A percentile compares a stretch with the other conserved stretches of the same genome.
Evolutionary conservation across 2,888 invertebrate species (phyloP).

Genomic region (Barypeithes pellucidus): DNA sequence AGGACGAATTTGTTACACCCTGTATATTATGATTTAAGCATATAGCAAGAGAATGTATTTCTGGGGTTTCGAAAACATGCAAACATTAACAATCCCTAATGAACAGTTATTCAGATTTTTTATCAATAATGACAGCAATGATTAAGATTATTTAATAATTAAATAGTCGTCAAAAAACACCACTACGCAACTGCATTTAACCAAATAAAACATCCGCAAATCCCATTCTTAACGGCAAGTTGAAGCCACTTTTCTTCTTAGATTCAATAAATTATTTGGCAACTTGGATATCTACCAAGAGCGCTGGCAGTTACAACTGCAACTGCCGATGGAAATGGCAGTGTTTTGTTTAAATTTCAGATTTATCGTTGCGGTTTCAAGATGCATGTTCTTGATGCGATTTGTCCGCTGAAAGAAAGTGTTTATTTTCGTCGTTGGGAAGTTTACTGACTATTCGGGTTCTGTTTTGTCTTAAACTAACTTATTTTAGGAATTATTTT

Average conservation of each 20-base stretch:
- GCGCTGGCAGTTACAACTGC: conserved; percentile 51
- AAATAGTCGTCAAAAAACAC: no score
- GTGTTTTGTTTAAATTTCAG: conserved; percentile 53
- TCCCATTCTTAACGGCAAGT: conserved; percentile 22
- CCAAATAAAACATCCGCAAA: conserved; percentile 5
- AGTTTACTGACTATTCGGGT: background rate
- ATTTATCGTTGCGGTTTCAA: conserved; percentile 56
- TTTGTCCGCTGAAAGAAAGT: conserved; percentile 35
- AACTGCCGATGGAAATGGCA: conserved; percentile 48
- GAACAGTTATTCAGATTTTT: no score
- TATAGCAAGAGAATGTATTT: no score
- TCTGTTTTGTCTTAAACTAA: no score
- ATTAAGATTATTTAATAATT: no score
- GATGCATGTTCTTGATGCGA: conserved; percentile 44
- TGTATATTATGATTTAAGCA: no score
- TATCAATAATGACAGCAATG: no score
- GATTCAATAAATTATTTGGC: conserved; percentile 48
- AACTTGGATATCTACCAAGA: conserved; percentile 55
- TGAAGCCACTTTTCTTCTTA: conserved; percentile 29
- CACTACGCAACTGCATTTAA: background rate
- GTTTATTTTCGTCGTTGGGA: background rate
- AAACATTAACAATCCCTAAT: no score
- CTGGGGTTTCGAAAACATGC: no score
- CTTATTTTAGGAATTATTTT: no score
- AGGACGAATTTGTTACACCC: no score